phyloP scores from a whole-genome alignment of 2,797 vertebrate genomes.

The Ptychobarbus kaznakovi region DNA sequence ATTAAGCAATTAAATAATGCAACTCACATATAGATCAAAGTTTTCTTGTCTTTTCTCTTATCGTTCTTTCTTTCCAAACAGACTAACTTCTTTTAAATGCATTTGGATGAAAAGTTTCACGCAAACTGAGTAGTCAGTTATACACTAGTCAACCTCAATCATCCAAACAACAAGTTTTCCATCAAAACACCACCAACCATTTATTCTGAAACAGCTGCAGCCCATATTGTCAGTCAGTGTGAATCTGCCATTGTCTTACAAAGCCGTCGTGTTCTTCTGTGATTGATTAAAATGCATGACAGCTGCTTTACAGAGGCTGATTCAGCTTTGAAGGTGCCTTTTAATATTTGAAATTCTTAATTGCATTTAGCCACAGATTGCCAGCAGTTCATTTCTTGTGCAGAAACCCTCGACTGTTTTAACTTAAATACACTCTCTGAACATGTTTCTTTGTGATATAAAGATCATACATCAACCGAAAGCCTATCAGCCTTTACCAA shows the following conservation, averaged over 20 bases:
- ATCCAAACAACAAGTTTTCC: not conserved
- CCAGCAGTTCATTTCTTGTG: conserved; percentile 29
- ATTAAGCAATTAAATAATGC: not conserved
- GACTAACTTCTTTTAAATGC: not conserved
- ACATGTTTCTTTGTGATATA: conserved; percentile 25
- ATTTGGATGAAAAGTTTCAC: not conserved
- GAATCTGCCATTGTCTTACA: not conserved
- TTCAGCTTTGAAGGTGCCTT: conserved; percentile 22
- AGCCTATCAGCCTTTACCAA: conserved; percentile 2
- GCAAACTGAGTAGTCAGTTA: not conserved
- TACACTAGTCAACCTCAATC: not conserved
- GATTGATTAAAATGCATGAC: conserved; percentile 16
- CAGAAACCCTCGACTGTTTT: not conserved
- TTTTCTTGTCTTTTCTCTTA: not conserved
- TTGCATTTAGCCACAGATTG: conserved; percentile 4
- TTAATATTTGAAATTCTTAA: conserved; percentile 35
- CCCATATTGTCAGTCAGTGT: not conserved
- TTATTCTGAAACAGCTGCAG: not conserved
- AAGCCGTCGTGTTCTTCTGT: not conserved
- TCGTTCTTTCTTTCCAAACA: not conserved
- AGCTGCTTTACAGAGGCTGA: not conserved
- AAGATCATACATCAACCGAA: conserved; percentile 22
- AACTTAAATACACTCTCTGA: not conserved
- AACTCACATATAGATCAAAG: not conserved
- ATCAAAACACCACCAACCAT: not conserved